Evolutionary conservation across 2,797 vertebrate species (phyloP), one percentile per base, ranked within the genome.

Genomic region (Sebastes minor): DNA sequence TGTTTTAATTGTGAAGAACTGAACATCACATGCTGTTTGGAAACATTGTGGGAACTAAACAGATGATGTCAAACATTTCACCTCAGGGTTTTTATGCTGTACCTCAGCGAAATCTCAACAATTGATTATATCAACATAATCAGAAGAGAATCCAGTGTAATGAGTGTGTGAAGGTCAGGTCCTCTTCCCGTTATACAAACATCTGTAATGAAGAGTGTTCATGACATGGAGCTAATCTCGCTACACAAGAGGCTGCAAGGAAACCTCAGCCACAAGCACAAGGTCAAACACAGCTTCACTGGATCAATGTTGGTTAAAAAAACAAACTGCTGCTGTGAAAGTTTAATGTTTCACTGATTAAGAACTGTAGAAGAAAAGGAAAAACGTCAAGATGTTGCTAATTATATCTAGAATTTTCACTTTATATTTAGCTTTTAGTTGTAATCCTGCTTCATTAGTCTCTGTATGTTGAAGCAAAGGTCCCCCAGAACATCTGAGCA

Each of bases 61-160:
- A 84, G n/a, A 86, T 59, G 33, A 85, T 73, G 81, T 82, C 83
- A 84, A 87, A 86, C 86, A 79, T 70, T 78, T 79, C 32, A 64
- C 42, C 56, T 83, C 62, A 18, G 53, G 61, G 57, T n/a, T 28
- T 74, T 79, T 46, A 38, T 59, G 46, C 59, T 80, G 61, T 12
- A 70, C 13, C 73, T 84, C 81, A 61, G 63, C 25, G 13, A 25
- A 66, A 79, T 74, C 66, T 27, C 74, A 53, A 71, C 71, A 27
- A 71, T 20, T 72, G 63, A 78, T 64, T 76, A 46, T 74, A 85
- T 86, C 78, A 83, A 64, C 64, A 69, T 5, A 80, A 89, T 64
- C 82, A 80, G 30, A 74, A 71, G 64, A 83, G 67, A 76, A 52
- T 42, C 14, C 71, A 33, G 72, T 0, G 33, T 12, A 65, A 77